phyloP scores from a whole-genome alignment of 64 coral and sea anemone species.

The Porites lutea region DNA sequence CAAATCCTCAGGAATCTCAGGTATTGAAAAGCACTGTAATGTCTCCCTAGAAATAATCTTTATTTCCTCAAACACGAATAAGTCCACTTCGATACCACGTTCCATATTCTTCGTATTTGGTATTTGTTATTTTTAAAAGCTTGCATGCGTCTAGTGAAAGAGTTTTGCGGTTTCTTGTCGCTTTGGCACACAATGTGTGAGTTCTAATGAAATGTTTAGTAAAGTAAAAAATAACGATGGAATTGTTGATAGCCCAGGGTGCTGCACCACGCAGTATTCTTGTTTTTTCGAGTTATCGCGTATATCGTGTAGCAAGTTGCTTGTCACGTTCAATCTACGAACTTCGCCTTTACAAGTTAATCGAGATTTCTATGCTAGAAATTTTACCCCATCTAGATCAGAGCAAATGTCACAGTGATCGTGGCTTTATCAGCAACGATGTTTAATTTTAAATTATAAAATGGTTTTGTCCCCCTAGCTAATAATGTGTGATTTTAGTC shows the following conservation, averaged over 20 bases:
- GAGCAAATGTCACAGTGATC: neutral
- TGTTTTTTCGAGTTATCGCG: neutral
- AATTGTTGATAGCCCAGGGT: neutral
- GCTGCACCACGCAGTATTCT: neutral
- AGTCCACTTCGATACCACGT: neutral
- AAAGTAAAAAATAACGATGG: neutral
- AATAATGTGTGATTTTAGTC: conserved; percentile 5
- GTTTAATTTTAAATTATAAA: neutral
- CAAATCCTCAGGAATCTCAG: conserved; percentile 53
- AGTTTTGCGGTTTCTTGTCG: neutral
- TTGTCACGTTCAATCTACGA: neutral
- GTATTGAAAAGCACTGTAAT: conserved; percentile 42
- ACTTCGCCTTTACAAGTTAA: neutral
- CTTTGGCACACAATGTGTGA: conserved; percentile 4
- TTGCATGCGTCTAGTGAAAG: neutral
- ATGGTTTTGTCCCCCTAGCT: neutral
- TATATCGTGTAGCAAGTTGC: neutral
- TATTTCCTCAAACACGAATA: neutral
- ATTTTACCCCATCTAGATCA: neutral
- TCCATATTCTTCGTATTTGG: neutral
- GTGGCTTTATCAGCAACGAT: neutral
- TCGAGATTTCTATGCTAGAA: neutral
- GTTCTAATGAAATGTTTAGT: neutral
- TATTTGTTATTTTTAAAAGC: neutral
- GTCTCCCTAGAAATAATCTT: neutral